Conservation (phyloP, 2,888 invertebrate species). For the Octonoba sinensis region DNA sequence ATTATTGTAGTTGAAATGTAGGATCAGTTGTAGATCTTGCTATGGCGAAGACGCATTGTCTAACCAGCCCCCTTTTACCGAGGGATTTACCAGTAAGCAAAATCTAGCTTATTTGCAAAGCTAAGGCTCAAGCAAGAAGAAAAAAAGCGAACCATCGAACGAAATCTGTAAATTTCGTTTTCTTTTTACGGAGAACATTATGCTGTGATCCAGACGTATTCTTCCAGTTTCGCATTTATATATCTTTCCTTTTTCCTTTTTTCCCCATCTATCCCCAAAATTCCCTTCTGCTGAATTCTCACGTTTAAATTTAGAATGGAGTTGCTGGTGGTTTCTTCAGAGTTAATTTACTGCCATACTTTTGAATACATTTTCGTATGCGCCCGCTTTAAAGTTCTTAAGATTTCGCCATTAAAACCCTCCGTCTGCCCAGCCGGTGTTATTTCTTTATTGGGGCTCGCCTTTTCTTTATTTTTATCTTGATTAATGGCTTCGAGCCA, state of each 20-base stretch:
- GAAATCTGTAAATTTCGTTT: constrained; percentile 6
- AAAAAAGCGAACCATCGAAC: constrained; percentile 6
- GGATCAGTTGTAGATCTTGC: no score
- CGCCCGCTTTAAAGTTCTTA: constrained; percentile 15
- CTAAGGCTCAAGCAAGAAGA: background rate
- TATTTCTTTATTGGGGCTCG: constrained; percentile 17
- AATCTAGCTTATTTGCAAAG: constrained; percentile 6
- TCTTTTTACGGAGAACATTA: constrained; percentile 10
- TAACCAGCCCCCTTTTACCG: constrained; percentile 2
- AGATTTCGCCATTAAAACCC: constrained; percentile 32
- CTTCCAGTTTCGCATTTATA: constrained; percentile 39
- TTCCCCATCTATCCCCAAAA: constrained; percentile 21
- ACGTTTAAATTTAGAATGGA: constrained; percentile 57
- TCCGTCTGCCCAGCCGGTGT: constrained; percentile 15
- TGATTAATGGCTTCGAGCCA: background rate
- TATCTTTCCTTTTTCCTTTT: constrained; percentile 10
- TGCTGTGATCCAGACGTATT: constrained; percentile 25
- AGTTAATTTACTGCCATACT: constrained; percentile 47
- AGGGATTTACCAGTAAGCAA: constrained; percentile 10
- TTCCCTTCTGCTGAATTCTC: constrained; percentile 42
- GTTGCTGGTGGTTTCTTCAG: constrained; percentile 16
- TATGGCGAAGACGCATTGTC: background rate
- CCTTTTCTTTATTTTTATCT: constrained; percentile 5
- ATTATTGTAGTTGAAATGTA: no score
- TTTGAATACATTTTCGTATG: constrained; percentile 1